Conservation (phyloP, 2,888 invertebrate genomes). For the Euclidia mi region DNA sequence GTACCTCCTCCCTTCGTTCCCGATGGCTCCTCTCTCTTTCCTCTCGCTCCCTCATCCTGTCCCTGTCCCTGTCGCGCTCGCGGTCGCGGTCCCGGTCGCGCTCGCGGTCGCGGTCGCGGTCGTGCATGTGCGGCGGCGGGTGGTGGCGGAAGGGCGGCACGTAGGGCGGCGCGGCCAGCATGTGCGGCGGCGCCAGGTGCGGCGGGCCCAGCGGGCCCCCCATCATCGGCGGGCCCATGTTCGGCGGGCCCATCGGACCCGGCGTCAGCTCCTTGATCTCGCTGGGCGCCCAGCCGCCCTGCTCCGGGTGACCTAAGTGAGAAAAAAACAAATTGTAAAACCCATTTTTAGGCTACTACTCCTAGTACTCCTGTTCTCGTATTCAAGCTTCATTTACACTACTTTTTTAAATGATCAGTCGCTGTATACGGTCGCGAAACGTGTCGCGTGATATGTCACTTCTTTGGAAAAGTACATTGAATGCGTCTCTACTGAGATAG, state of each 20-base stretch:
- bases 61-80: conserved; percentile 49
- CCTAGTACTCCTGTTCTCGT: too few species aligned
- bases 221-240: conserved; percentile 68
- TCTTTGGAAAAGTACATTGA: too few species aligned
- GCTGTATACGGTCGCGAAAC: too few species aligned
- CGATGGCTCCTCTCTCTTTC: conserved; percentile 76
- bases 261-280: conserved; percentile 93
- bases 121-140: conserved; percentile 69
- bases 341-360: too few species aligned
- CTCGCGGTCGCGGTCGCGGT: conserved; percentile 83
- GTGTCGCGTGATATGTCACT: too few species aligned
- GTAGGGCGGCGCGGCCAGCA: conserved; percentile 70
- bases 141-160: conserved; percentile 71
- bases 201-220: conserved; percentile 70
- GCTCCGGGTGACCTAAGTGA: conserved; percentile 76
- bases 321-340: too few species aligned
- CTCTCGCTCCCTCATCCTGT: conserved; percentile 67
- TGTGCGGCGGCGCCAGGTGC: conserved; percentile 64
- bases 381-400: too few species aligned
- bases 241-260: conserved; percentile 82
- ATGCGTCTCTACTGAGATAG: too few species aligned
- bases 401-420: too few species aligned
- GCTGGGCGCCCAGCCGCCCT: conserved; percentile 90
- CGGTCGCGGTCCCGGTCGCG: conserved; percentile 74
- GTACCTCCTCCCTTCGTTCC: conserved; percentile 79